Base-by-base conservation (phyloP, 2,113 vertebrate genomes). In the Pterocles gutturalis region DNA sequence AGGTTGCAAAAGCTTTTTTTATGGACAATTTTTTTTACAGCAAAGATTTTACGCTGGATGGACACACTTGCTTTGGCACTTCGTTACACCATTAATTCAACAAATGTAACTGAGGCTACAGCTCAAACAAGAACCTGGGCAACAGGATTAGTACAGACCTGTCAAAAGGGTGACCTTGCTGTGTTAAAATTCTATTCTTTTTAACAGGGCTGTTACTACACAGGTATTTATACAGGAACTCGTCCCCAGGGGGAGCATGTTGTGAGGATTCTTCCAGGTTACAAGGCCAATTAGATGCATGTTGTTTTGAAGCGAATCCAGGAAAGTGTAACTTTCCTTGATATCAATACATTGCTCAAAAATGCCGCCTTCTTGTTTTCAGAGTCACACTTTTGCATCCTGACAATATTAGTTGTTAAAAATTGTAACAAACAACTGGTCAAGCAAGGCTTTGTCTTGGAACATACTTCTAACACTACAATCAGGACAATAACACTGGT, bases 331-430 rank as follows among this genome's bases (percentile, higher is more conserved):
- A 75, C 78, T 79, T 96, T 90, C 43, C 64, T 53, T 29, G 49
- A 76, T 80, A 88, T 70, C 86, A 81, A 89, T 38, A 65, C 33
- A 58, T 53, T 64, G 60, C 53, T 82, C 41, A 60, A 55, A 83
- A 91, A 84, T 48, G 28, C 24, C 46, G 65, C 19, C 38, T 41
- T 46, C 46, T 55, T 69, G 33, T 65, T 88, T 83, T 82, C 80
- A 57, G 20, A 90, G 53, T 45, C 58, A 88, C 49, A 48, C 10
- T 76, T 88, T 43, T 70, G 57, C 75, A 95, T 41, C 26, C 61
- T 70, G 79, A 92, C 58, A 89, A 45, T 69, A 93, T 61, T 75
- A 92, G 92, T 61, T 70, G n/a, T 84, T 81, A 95, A 96, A 78
- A 87, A 89, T 55, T 36, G 82, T 60, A 85, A 94, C 84, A 1